A percentile compares a stretch with the other conserved stretches of the same genome.
These are phyloP conservation scores for Hyles lineata DNA, from an alignment of 2,888 invertebrate species.

Conservation along the genomic window DNA sequence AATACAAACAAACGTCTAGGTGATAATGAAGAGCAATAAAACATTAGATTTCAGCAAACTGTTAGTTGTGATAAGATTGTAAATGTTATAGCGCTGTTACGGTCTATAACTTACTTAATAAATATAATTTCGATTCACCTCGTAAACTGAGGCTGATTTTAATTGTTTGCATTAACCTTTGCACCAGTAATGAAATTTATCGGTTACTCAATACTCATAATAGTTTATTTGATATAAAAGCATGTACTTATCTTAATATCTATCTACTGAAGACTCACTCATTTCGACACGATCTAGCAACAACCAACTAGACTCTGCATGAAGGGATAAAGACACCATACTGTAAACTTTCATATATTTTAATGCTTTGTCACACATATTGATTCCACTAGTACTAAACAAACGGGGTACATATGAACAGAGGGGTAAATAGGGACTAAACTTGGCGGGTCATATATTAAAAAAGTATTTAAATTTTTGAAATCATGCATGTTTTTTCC, in stretches of 20 bases:
- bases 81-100: too few species aligned
- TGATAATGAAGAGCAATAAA: too few species aligned
- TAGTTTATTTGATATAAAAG: constrained; percentile 1
- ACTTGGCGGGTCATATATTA: too few species aligned
- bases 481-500: too few species aligned
- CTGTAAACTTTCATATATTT: background rate
- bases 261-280: background rate
- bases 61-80: too few species aligned
- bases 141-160: too few species aligned
- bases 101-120: too few species aligned
- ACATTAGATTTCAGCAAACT: too few species aligned
- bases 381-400: background rate
- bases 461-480: too few species aligned
- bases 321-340: background rate
- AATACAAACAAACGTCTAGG: too few species aligned
- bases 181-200: background rate
- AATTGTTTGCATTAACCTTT: background rate
- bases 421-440: too few species aligned
- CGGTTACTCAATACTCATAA: background rate
- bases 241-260: background rate
- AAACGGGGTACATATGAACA: background rate
- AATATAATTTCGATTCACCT: too few species aligned
- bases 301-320: background rate
- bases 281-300: background rate
- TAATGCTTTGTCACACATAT: background rate